Evolutionary conservation across 2,113 vertebrate species (phyloP), one percentile per base, ranked within the genome.

Genomic region (Podilymbus podiceps): DNA sequence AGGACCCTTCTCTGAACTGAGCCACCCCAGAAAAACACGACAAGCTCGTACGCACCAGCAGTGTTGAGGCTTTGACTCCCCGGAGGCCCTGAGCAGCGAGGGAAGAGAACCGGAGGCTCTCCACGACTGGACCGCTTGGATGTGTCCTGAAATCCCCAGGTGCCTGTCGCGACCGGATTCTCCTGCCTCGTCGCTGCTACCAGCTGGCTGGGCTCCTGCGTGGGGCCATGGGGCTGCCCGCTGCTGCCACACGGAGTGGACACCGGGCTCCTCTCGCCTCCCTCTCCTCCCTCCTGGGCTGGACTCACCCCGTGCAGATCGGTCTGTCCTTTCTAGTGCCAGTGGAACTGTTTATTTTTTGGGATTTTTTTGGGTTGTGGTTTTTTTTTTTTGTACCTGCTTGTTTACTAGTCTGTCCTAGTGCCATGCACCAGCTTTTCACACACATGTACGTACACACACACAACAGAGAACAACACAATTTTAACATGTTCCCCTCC

Each of bases 371-470:
- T 47, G 27, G 25, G 15, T 53, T 53, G 7, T 49, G 58, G 38
- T 33, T 52, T 35, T 47, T 28, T 46, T 63, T 83, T 96, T 94
- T 98, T 97, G 97, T 98, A 98, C 96, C 97, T 98, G 98, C 98
- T 98, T 98, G 97, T 98, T 98, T 98, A 98, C 96, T 98, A 98
- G 98, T 97, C 98, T 97, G 74, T 97, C 97, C 95, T 97, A 98
- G 98, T 98, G 98, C 98, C 97, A 98, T 97, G 97, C 97, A 98
- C 98, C 98, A 98, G 97, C 98, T 98, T 96, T 94, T 94, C 95
- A 97, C 96, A 97, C 90, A 93, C 77, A 63, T 82, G 92, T 95
- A 85, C 94, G 90, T 93, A 80, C 94, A 92, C 92, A 92, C 90
- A 97, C 93, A 92, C 90, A 73, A 52, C 90, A 93, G 64, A 92